Evolutionary conservation across 2,888 invertebrate species (phyloP).

Genomic region (Cristatella mucedo): DNA sequence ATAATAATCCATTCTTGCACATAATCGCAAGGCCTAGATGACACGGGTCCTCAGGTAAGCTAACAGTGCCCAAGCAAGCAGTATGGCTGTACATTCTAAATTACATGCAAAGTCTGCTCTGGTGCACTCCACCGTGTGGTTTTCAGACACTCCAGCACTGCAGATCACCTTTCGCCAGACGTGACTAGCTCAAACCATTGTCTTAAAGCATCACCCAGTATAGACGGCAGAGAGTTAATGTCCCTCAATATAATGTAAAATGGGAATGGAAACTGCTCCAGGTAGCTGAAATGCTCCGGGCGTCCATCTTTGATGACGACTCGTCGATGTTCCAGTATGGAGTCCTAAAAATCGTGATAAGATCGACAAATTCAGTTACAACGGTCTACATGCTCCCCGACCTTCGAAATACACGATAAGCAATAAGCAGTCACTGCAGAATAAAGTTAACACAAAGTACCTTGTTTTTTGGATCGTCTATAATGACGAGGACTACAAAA

Average conservation of each 20-base stretch:
- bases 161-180: too few species aligned
- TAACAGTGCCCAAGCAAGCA: too few species aligned
- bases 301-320: slow-evolving; percentile 48
- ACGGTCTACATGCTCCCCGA: slow-evolving; percentile 5
- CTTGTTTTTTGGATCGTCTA: slow-evolving; percentile 81
- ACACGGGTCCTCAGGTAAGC: too few species aligned
- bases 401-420: not conserved
- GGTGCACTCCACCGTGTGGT: too few species aligned
- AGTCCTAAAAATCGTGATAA: slow-evolving; percentile 49
- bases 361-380: not conserved
- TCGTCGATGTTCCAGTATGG: slow-evolving; percentile 70
- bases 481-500: slow-evolving; percentile 83
- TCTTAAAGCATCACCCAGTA: slow-evolving; percentile 81
- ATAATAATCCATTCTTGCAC: too few species aligned
- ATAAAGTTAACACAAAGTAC: too few species aligned
- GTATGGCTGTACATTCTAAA: too few species aligned
- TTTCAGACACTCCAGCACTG: too few species aligned
- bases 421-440: too few species aligned
- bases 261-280: slow-evolving; percentile 92
- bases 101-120: too few species aligned
- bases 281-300: slow-evolving; percentile 55
- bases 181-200: slow-evolving; percentile 96
- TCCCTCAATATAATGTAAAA: slow-evolving; percentile 87
- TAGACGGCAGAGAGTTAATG: slow-evolving; percentile 66
- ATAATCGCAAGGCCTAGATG: too few species aligned